These are phyloP conservation scores for Eilema sororculum DNA, from an alignment of 2,888 invertebrate species.

Conservation along the genomic window DNA sequence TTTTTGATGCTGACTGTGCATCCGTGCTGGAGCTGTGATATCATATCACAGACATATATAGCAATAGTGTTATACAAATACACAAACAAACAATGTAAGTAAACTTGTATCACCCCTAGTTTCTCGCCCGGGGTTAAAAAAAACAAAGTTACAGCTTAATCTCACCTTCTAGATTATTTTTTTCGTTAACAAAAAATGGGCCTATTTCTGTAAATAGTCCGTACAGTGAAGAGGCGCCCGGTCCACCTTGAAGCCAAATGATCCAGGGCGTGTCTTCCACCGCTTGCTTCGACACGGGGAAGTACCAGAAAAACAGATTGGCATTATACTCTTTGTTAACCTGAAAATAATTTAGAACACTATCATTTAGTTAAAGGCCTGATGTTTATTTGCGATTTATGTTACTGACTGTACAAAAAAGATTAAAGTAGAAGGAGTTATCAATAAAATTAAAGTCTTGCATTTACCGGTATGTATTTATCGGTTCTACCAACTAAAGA, in stretches of 20 bases:
- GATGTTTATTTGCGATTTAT: no score
- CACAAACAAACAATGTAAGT: no score
- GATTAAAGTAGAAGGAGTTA: no score
- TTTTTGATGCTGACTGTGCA: no score
- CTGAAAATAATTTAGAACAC: conserved; percentile 60
- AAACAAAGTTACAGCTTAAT: background rate
- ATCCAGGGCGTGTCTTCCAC: conserved; percentile 85
- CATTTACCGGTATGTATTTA: no score
- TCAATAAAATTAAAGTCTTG: no score
- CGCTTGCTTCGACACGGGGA: conserved; percentile 88
- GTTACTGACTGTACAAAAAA: no score
- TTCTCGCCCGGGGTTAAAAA: background rate
- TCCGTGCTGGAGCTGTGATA: no score
- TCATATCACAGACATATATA: no score
- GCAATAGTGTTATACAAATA: no score
- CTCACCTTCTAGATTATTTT: conserved; percentile 73
- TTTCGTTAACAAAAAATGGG: conserved; percentile 84
- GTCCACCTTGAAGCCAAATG: conserved; percentile 88
- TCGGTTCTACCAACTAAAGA: no score
- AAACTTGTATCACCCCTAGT: background rate
- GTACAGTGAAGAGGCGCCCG: conserved; percentile 86
- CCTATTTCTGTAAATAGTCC: conserved; percentile 89
- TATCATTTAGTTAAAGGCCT: background rate
- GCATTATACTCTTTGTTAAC: conserved; percentile 92
- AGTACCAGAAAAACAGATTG: conserved; percentile 95